Evolutionary conservation across 30 jellyfish, hydroid and myxozoan species (phyloP).

Genomic region (Catostylus mosaicus): DNA sequence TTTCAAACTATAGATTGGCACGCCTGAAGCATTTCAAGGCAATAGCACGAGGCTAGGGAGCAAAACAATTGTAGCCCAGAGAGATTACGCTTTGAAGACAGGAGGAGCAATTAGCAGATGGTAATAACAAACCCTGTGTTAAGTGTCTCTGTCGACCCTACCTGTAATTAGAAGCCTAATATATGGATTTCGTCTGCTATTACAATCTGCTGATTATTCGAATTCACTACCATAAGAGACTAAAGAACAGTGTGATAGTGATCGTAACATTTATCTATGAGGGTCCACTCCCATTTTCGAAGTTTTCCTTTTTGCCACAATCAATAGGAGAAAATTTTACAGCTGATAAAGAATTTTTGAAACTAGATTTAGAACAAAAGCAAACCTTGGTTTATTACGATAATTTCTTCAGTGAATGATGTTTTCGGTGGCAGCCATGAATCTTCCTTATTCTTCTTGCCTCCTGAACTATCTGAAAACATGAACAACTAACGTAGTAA

Average conservation of each 20-base stretch:
- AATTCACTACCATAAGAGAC: neutral
- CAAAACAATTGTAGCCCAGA: too few relatives aligned
- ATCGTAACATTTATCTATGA: neutral
- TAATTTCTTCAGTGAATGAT: slow-evolving; percentile 39
- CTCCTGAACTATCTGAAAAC: neutral
- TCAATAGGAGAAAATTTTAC: neutral
- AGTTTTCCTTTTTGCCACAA: neutral
- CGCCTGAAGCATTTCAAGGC: too few relatives aligned
- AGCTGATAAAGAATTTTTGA: too few relatives aligned
- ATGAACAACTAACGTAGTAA: neutral
- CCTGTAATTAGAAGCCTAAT: too few relatives aligned
- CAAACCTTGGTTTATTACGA: slow-evolving; percentile 15
- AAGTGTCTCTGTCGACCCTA: too few relatives aligned
- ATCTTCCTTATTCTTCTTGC: neutral
- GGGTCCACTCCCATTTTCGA: neutral
- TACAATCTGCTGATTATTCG: too few relatives aligned
- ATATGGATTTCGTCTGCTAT: neutral
- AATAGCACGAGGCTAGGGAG: too few relatives aligned
- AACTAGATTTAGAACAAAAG: neutral
- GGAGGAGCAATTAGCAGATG: too few relatives aligned
- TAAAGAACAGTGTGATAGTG: too few relatives aligned
- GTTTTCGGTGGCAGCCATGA: slow-evolving; percentile 50
- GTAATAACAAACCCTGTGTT: too few relatives aligned
- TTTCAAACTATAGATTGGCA: too few relatives aligned
- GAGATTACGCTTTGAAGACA: too few relatives aligned